These are phyloP conservation scores for Zootoca vivipara DNA, from an alignment of 2,113 vertebrate species.

Conservation along the genomic window DNA sequence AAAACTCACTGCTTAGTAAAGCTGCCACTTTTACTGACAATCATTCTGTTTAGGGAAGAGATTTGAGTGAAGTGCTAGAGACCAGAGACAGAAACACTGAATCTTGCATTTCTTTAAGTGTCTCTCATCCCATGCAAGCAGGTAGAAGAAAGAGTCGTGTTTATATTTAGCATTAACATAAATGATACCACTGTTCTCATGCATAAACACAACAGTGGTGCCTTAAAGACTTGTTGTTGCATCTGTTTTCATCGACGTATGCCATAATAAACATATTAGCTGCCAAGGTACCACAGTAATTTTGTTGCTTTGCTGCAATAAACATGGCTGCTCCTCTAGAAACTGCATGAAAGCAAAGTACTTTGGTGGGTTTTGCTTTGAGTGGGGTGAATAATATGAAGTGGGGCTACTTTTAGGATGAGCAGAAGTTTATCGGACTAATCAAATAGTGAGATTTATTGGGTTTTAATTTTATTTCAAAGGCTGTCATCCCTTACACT, in stretches of 20 bases:
- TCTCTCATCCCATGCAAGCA: conserved; percentile 54
- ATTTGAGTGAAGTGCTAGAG: conserved; percentile 55
- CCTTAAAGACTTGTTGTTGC: not conserved
- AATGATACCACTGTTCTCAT: too few relatives aligned
- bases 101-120: conserved; percentile 50
- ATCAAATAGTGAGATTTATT: not conserved
- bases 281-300: too few relatives aligned
- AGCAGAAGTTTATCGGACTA: too few relatives aligned
- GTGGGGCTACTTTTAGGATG: not conserved
- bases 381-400: not conserved
- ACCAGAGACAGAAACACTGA: conserved; percentile 46
- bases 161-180: not conserved
- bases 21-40: conserved; percentile 74
- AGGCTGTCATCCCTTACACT: not conserved
- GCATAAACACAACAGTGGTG: not conserved
- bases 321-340: too few relatives aligned
- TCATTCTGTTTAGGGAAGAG: conserved; percentile 71
- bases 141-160: not conserved
- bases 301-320: too few relatives aligned
- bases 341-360: not conserved
- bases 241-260: too few relatives aligned
- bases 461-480: not conserved
- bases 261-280: too few relatives aligned
- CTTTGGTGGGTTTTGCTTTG: not conserved
- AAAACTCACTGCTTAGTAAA: conserved; percentile 62